Conservation (phyloP, 2,113 vertebrate species). For the Spilogale gracilis region DNA sequence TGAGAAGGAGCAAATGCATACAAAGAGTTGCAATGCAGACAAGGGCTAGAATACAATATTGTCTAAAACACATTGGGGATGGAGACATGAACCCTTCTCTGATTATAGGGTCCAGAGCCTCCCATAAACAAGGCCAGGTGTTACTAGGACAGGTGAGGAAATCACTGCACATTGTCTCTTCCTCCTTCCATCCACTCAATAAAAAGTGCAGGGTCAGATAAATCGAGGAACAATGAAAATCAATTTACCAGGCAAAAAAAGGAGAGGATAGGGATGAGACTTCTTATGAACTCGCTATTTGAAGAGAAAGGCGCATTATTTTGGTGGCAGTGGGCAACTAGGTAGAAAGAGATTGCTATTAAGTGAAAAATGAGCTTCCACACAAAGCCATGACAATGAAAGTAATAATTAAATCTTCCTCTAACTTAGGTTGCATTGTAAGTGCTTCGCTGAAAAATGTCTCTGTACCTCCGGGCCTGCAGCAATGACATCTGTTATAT, state of each 20-base stretch:
- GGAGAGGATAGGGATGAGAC: conserved; percentile 48
- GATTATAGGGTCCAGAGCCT: not conserved
- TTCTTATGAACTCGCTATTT: conserved; percentile 68
- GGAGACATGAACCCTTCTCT: not conserved
- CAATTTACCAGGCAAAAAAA: conserved; percentile 43
- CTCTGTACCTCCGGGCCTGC: conserved; percentile 89
- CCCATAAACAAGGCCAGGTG: not conserved
- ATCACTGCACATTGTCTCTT: not conserved
- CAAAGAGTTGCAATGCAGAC: not conserved
- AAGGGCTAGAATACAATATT: not conserved
- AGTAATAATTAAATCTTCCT: conserved; percentile 91
- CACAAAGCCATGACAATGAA: conserved; percentile 86
- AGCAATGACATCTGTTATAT: conserved; percentile 93
- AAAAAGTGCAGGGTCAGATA: not conserved
- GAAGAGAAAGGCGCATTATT: conserved; percentile 74
- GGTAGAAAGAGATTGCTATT: conserved; percentile 82
- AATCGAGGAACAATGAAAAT: conserved; percentile 45
- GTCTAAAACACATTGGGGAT: not conserved
- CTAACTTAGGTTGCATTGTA: conserved; percentile 89
- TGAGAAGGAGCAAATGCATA: not conserved
- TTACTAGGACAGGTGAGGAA: not conserved
- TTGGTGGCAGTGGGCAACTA: conserved; percentile 76
- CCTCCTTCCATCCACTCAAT: not conserved
- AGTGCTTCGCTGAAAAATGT: conserved; percentile 89
- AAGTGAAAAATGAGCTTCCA: conserved; percentile 88